Evolutionary conservation across 2,113 vertebrate species (phyloP), one percentile per base, ranked within the genome.

Genomic region (Planiliza haematocheilus): DNA sequence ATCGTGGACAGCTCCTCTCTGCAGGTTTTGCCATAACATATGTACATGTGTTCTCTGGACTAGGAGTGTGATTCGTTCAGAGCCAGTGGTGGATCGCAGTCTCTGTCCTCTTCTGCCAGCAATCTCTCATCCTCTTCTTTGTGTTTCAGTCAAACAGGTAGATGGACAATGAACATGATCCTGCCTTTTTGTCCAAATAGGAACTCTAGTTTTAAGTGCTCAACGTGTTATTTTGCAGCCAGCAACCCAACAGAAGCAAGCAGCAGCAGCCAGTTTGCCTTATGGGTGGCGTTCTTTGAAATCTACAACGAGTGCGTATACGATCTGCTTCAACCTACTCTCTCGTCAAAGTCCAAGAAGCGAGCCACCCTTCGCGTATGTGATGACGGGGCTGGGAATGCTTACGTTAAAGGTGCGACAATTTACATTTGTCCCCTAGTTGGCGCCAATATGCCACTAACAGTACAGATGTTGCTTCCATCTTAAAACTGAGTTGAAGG

Each of bases 281-380:
- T 96, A 8, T 98, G 96, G 96, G 91, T 97, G 78, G 93, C 94
- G 0, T 98, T 94, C 81, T 97, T 93, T 90, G 96, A 98, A 83
- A 95, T 97, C 79, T 97, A 98, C 86, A 98, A 98, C 1, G 96
- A 97, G 77, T 92, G 91, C 3, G 92, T 97, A 7, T 96, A 95
- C 7, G 96, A 97, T 51, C 87, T 97, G 4, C 84, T 98, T 21
- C 93, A 90, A 62, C 55, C 86, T 0, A 43, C 90, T 0, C 77
- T 91, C 42, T 85, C n/a, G n/a, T n/a, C n/a, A n/a, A n/a, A n/a
- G 86, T 57, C 83, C 38, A 95, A 94, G 70, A 96, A 93, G 42
- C 94, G 95, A 0, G 74, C 90, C 38, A 81, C 92, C 21, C 82
- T 96, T 24, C 91, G 95, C 5, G 92, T 97, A 13, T 96, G 95